A percentile compares a stretch with the other conserved stretches of the same genome.
phyloP scores from a whole-genome alignment of 2,888 invertebrate species.

The Hypolimnas misippus region DNA sequence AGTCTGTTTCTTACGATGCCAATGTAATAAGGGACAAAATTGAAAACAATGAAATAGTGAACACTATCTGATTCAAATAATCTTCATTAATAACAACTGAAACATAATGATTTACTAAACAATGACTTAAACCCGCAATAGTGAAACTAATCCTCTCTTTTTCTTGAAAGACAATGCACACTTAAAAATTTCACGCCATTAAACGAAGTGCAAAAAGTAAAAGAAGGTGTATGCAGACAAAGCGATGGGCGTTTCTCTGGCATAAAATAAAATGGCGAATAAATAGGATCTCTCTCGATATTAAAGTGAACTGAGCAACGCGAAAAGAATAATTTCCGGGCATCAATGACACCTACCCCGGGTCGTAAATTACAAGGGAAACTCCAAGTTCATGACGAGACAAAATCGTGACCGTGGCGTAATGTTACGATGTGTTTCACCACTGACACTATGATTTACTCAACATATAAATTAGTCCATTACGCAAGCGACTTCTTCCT shows the following conservation, averaged over 20 bases:
- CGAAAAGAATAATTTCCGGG: conserved; percentile 66
- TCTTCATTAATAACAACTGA: not conserved
- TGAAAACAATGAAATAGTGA: too few species aligned
- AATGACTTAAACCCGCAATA: not conserved
- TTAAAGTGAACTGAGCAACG: conserved; percentile 52
- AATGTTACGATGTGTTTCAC: conserved; percentile 43
- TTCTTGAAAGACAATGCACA: conserved; percentile 11
- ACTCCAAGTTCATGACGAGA: conserved; percentile 46
- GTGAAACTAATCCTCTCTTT: conserved; percentile 13
- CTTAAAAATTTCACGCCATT: conserved; percentile 19
- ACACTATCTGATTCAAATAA: too few species aligned
- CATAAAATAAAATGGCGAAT: conserved; percentile 22
- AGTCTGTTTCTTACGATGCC: too few species aligned
- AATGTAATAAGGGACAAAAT: too few species aligned
- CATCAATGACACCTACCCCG: conserved; percentile 53
- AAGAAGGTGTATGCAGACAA: conserved; percentile 17
- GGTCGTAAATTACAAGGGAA: conserved; percentile 51
- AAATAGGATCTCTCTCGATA: conserved; percentile 53
- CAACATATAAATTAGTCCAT: conserved; percentile 28
- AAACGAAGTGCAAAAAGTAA: conserved; percentile 23
- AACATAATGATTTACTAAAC: not conserved
- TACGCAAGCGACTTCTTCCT: conserved; percentile 3
- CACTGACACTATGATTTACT: conserved; percentile 19
- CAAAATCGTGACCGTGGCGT: conserved; percentile 47
- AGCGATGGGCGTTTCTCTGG: conserved; percentile 18